Conservation (phyloP, 2,113 vertebrate species). For the Clarias magur region DNA sequence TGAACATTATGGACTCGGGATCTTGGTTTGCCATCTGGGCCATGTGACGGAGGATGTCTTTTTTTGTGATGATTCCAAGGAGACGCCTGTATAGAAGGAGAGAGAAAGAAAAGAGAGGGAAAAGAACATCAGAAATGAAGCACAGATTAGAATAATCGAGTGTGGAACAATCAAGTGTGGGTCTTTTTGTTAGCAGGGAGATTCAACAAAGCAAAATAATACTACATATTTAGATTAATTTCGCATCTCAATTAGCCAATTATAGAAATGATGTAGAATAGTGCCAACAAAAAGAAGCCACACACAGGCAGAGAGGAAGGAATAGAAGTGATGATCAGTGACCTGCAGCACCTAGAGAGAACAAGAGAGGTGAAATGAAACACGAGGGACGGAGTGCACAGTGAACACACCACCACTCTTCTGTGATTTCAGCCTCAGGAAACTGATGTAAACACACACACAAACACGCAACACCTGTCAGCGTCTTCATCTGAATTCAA, state of each 20-base stretch:
- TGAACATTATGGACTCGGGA: slow-evolving; percentile 99
- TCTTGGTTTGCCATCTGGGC: slow-evolving; percentile 99
- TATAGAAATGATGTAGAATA: not conserved
- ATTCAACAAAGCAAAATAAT: not conserved
- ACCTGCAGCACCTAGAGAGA: slow-evolving; percentile 38
- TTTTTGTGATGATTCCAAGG: slow-evolving; percentile 99
- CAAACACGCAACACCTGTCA: not conserved
- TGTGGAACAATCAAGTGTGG: not conserved
- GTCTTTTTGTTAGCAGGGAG: slow-evolving; percentile 63
- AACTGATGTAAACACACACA: not conserved
- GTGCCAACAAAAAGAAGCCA: slow-evolving; percentile 39
- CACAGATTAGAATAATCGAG: not conserved
- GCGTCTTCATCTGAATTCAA: slow-evolving; percentile 42
- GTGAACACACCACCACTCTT: slow-evolving; percentile 21
- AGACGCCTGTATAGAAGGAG: slow-evolving; percentile 84
- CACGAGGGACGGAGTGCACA: slow-evolving; percentile 24
- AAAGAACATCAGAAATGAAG: not conserved
- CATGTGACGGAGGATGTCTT: slow-evolving; percentile 99
- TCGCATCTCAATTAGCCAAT: not conserved
- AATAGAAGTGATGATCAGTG: slow-evolving; percentile 20
- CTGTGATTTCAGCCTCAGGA: slow-evolving; percentile 5
- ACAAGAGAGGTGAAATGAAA: slow-evolving; percentile 23
- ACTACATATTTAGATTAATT: not conserved
- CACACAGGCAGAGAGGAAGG: not conserved
- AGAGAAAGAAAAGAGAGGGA: slow-evolving; percentile 35